Conservation (phyloP, 2,797 vertebrate species). For the Ptychadena robeensis region DNA sequence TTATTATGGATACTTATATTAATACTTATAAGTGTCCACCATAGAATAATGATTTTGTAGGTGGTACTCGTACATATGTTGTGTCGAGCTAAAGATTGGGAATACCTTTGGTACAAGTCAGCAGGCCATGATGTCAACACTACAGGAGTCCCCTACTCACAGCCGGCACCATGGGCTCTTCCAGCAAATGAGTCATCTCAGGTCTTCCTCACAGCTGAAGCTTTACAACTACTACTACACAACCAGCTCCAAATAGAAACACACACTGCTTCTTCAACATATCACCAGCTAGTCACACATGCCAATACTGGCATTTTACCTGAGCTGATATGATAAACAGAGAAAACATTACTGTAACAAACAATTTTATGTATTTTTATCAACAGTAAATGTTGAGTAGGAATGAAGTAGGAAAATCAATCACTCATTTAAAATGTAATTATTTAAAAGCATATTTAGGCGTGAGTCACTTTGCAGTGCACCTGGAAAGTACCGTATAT, state of each 20-base stretch:
- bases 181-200: not conserved
- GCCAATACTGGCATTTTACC: not conserved
- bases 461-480: no score
- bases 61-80: not conserved
- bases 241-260: not conserved
- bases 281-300: conserved; percentile 2
- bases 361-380: not conserved
- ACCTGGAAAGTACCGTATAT: no score
- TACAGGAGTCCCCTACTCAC: not conserved
- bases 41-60: not conserved
- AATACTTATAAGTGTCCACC: no score
- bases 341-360: not conserved
- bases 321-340: conserved; percentile 29
- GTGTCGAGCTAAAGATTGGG: not conserved
- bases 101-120: not conserved
- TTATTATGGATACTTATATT: no score
- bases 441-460: no score
- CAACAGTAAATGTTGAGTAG: not conserved
- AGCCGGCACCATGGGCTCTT: not conserved
- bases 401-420: not conserved
- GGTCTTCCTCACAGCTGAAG: not conserved
- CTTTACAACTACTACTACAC: not conserved
- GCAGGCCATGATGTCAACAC: not conserved
- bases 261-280: not conserved
- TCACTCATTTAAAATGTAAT: not conserved